Evolutionary conservation across 2,113 vertebrate species (phyloP).

Genomic region (rabbit (Oryctolagus cuniculus)): mOryCun1.1 NC_091453.1:31056001-31056500

Average conservation of each 20-base stretch:
- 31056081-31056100: conserved; percentile 67
- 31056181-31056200: conserved; percentile 37
- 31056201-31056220: neutral
- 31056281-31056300: conserved; percentile 45
- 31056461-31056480: neutral
- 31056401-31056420: neutral
- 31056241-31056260: conserved; percentile 53
- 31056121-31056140: conserved; percentile 46
- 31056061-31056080: conserved; percentile 64
- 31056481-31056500: neutral
- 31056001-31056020: conserved; percentile 45
- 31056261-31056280: conserved; percentile 58
- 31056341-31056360: conserved; percentile 12
- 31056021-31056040: conserved; percentile 56
- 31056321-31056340: conserved; percentile 1
- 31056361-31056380: conserved; percentile 5
- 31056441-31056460: neutral
- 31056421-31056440: neutral
- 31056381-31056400: neutral
- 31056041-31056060: conserved; percentile 43
- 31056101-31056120: conserved; percentile 49
- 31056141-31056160: conserved; percentile 46
- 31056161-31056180: conserved; percentile 62
- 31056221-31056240: conserved; percentile 57
- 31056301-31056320: conserved; percentile 55